Conservation (phyloP, 2,888 invertebrate species). For the Geotrupes spiniger region DNA sequence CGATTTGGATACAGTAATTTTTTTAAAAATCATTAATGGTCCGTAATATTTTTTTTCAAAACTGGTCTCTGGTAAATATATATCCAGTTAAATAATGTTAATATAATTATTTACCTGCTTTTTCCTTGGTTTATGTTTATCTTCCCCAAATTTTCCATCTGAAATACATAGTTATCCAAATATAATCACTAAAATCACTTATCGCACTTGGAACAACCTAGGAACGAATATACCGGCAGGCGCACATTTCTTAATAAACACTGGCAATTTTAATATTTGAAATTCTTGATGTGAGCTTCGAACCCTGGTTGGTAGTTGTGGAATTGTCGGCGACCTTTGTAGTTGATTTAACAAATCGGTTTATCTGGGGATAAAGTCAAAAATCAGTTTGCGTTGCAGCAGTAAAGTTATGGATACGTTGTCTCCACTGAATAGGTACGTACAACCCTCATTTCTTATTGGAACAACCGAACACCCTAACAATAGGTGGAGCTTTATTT, state of each 20-base stretch:
- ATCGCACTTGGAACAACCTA: conserved; percentile 12
- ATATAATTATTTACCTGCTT: conserved; percentile 15
- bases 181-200: conserved; percentile 10
- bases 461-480: conserved; percentile 28
- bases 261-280: conserved; percentile 15
- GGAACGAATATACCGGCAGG: conserved; percentile 12
- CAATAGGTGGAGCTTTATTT: conserved; percentile 27
- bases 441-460: conserved; percentile 29
- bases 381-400: conserved; percentile 31
- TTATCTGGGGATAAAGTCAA: conserved; percentile 36
- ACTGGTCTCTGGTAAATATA: conserved; percentile 11
- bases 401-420: conserved; percentile 34
- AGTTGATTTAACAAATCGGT: conserved; percentile 34
- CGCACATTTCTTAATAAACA: conserved; percentile 11
- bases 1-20: too few relatives aligned
- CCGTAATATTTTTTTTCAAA: neutral
- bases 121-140: conserved; percentile 10
- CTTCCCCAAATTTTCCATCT: conserved; percentile 14
- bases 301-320: conserved; percentile 17
- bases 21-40: neutral
- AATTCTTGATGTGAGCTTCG: conserved; percentile 8
- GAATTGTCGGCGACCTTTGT: conserved; percentile 23
- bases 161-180: conserved; percentile 8
- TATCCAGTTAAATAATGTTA: conserved; percentile 12
- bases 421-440: conserved; percentile 29